phyloP scores from a whole-genome alignment of 2,113 vertebrate species.

The Mesoclemmys tuberculata region DNA sequence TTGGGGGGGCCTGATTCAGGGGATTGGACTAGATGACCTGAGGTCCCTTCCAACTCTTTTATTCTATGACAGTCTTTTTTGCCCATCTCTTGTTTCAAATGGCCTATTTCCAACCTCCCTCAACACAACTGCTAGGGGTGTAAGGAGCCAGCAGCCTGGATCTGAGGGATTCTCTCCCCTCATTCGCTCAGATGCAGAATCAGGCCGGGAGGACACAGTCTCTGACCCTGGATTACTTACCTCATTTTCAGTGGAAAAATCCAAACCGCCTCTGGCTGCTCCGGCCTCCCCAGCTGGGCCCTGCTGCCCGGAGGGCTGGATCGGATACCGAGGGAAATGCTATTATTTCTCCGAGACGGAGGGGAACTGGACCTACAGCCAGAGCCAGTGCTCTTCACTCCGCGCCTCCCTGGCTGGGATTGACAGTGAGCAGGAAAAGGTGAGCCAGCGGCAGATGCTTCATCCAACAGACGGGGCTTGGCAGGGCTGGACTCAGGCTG shows the following conservation, averaged over 20 bases:
- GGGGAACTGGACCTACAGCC: neutral
- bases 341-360: neutral
- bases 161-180: too few relatives aligned
- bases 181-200: too few relatives aligned
- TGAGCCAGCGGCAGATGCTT: neutral
- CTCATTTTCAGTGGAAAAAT: neutral
- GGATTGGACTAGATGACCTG: too few relatives aligned
- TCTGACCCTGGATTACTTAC: neutral
- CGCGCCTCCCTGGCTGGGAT: neutral
- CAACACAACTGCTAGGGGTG: too few relatives aligned
- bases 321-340: neutral
- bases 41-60: too few relatives aligned
- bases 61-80: too few relatives aligned
- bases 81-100: too few relatives aligned
- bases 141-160: too few relatives aligned
- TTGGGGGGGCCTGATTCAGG: too few relatives aligned
- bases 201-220: too few relatives aligned
- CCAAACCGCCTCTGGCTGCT: neutral
- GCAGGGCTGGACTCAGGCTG: neutral
- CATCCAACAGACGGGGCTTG: neutral
- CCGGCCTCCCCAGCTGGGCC: too few relatives aligned
- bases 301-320: neutral
- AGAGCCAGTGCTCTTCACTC: neutral
- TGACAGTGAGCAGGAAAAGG: neutral
- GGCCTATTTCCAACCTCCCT: too few relatives aligned